Evolutionary conservation across 2,797 vertebrate genomes (phyloP).

Genomic region (Mus spretus): DNA sequence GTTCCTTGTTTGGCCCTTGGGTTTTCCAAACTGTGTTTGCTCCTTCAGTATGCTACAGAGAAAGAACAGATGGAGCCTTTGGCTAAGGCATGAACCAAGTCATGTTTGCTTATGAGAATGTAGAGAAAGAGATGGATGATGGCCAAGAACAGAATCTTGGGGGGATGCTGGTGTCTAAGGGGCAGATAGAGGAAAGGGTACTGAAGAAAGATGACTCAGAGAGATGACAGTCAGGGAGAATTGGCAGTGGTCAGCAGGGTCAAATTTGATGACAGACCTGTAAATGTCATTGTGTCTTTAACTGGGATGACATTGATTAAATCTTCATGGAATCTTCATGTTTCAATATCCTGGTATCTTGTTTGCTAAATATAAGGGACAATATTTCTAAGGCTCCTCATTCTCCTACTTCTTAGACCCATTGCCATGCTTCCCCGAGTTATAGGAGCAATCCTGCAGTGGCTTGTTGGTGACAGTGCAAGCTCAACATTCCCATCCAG

Average conservation of each 20-base stretch:
- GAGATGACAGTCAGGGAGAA: not conserved
- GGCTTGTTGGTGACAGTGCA: not conserved
- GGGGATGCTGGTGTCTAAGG: not conserved
- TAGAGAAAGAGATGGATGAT: not conserved
- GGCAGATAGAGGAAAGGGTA: not conserved
- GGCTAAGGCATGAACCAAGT: not conserved
- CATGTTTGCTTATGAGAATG: not conserved
- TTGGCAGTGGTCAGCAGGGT: not conserved
- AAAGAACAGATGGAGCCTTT: not conserved
- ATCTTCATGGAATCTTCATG: not conserved
- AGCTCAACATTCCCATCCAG: not conserved
- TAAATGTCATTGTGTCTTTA: not conserved
- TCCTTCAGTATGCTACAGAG: not conserved
- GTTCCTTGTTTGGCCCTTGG: not conserved
- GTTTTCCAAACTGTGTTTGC: not conserved
- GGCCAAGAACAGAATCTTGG: not conserved
- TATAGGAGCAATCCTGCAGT: not conserved
- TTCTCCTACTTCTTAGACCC: constrained; percentile 1
- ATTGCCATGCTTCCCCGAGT: not conserved
- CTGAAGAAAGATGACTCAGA: not conserved
- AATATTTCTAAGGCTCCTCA: not conserved
- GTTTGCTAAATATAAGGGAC: not conserved
- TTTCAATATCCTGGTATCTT: not conserved
- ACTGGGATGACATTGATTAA: not conserved
- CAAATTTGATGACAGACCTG: not conserved